Percentiles rank a stretch among this genome's conserved stretches.
These are phyloP conservation scores for Axinella damicornis DNA, from an alignment of 37 sponge, comb jelly and placozoan species.

Conservation along the genomic window DNA sequence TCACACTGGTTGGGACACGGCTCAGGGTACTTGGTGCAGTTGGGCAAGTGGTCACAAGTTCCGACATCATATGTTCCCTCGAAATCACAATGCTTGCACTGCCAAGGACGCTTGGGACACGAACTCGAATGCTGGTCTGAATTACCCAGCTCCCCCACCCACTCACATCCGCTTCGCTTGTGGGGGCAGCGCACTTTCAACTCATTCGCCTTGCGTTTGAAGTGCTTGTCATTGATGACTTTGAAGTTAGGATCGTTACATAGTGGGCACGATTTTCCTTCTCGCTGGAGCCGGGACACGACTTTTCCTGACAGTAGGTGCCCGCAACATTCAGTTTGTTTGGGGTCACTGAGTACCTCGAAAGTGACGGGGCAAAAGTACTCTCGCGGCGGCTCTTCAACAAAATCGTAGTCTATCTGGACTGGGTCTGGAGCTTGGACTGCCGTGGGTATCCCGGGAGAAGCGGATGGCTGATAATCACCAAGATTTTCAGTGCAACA, in stretches of 20 bases:
- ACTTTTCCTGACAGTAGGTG: constrained; percentile 1
- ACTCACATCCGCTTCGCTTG: constrained; percentile 41
- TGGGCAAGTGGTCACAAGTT: constrained; percentile 1
- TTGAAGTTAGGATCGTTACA: neutral
- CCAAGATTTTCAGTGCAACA: too few relatives aligned
- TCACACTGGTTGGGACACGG: constrained; percentile 39
- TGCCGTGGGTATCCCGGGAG: too few relatives aligned
- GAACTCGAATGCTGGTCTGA: constrained; percentile 10
- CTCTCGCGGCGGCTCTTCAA: constrained; percentile 4
- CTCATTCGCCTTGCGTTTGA: constrained; percentile 15
- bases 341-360: constrained; percentile 15
- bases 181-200: constrained; percentile 33
- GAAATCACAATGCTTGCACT: constrained; percentile 31
- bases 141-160: constrained; percentile 35
- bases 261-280: constrained; percentile 15
- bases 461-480: too few relatives aligned
- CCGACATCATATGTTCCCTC: constrained; percentile 4
- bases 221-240: constrained; percentile 10
- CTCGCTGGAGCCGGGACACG: neutral
- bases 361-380: constrained; percentile 28
- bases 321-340: constrained; percentile 25
- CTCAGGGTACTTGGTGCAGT: constrained; percentile 20
- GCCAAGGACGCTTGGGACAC: constrained; percentile 30
- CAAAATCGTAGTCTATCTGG: constrained; percentile 13
- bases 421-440: too few relatives aligned